Evolutionary conservation across 1,140 invertebrate genomes (phyloP), one percentile per base, ranked within the genome.

Genomic region (Neodiprion fabricii): DNA sequence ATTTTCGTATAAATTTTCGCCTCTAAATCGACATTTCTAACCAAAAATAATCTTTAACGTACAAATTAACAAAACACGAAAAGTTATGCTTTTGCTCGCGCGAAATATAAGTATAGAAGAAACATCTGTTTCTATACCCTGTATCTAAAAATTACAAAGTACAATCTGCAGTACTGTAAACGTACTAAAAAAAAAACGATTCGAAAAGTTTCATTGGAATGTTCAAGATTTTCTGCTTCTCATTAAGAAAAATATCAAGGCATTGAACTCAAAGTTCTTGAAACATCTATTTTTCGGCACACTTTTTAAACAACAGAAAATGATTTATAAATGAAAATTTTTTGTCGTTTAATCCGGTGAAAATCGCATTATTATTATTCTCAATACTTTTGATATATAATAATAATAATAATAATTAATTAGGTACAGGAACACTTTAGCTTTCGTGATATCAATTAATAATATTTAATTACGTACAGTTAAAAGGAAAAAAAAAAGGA

Each of bases 391-490:
- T 81, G 81, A 85, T 85, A 83, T 86, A 87, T 69, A 69, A 12
- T 69, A 69, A 69, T 69, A 68, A 68, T 68, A 69, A 69, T 69
- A 69, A 69, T 69, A 69, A 82, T 81, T 80, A 86, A 85, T 85
- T 84, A 87, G 85, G 81, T 87, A 87, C 86, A 87, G 85, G 86
- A 87, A 87, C 85, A 87, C 86, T 87, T 86, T 80, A 81, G 82
- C 78, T 79, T 84, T 85, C 81, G 80, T 83, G 79, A 85, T 84
- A 83, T 80, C 83, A 79, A 79, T 81, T 77, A 76, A 84, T 81
- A 75, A 83, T 84, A 76, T 82, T 83, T 71, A 79, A 75, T 71
- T 74, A 74, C 70, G 69, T 73, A 74, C 73, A 70, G 71, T 77
- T 75, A 70, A 74, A 78, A 75, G 48, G 74, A 74, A 12, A 61